Percentiles rank a stretch among this genome's conserved stretches.
phyloP scores from a whole-genome alignment of 2,888 invertebrate genomes.

The Lepidocyrtinus sp. region DNA sequence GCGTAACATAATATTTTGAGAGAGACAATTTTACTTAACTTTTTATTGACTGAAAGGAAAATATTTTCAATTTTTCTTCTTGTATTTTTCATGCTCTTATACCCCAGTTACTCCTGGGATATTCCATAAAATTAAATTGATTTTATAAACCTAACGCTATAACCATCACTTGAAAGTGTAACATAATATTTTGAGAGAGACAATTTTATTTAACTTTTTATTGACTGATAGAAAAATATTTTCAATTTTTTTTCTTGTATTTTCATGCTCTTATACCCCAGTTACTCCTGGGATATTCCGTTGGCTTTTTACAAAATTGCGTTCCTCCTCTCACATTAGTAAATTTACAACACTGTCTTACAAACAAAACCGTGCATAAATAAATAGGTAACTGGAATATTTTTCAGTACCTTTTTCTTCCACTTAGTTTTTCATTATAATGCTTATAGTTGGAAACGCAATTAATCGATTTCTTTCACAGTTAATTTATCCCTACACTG shows the following conservation, averaged over 20 bases:
- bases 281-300: slow-evolving; percentile 67
- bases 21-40: neutral
- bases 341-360: neutral
- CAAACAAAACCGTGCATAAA: neutral
- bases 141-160: neutral
- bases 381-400: neutral
- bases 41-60: neutral
- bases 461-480: no score
- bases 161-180: neutral
- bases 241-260: neutral
- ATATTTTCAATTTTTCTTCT: neutral
- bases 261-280: neutral
- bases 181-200: neutral
- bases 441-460: no score
- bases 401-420: no score
- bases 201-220: neutral
- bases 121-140: slow-evolving; percentile 32
- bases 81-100: no score
- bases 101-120: slow-evolving; percentile 66
- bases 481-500: no score
- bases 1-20: neutral
- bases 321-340: slow-evolving; percentile 63
- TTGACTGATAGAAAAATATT: neutral
- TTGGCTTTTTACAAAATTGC: slow-evolving; percentile 70
- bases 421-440: no score